Evolutionary conservation across 2,888 invertebrate genomes (phyloP).

Genomic region (Patella depressa): DNA sequence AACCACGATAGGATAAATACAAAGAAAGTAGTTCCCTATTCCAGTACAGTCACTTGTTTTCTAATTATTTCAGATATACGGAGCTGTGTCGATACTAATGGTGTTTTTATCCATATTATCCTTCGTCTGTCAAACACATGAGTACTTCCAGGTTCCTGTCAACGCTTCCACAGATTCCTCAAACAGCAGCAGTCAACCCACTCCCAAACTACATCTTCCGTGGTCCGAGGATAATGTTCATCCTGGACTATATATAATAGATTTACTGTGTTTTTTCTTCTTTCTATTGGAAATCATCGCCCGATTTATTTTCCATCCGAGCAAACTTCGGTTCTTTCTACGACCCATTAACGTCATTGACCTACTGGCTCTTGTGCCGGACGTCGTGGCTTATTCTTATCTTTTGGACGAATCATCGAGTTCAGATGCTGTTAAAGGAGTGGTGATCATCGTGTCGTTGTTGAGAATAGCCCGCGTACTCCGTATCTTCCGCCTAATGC

Average conservation of each 20-base stretch:
- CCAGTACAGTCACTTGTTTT: background rate
- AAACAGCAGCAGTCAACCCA: too few species aligned
- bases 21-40: too few species aligned
- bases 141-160: conserved; percentile 24
- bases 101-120: conserved; percentile 41
- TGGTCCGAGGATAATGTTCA: conserved; percentile 16
- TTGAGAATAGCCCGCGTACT: conserved; percentile 57
- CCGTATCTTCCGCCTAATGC: conserved; percentile 60
- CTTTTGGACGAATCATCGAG: conserved; percentile 34
- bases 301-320: conserved; percentile 47
- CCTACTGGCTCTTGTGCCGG: conserved; percentile 31
- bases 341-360: conserved; percentile 42
- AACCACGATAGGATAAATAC: too few species aligned
- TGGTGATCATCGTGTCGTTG: conserved; percentile 50
- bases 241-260: conserved; percentile 46
- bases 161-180: too few species aligned
- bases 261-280: conserved; percentile 51
- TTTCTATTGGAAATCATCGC: conserved; percentile 60
- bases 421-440: conserved; percentile 20
- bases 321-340: conserved; percentile 40
- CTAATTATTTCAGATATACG: conserved; percentile 37
- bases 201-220: background rate
- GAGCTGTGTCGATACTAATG: conserved; percentile 35
- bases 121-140: conserved; percentile 39
- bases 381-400: conserved; percentile 28